A percentile compares a stretch with the other conserved stretches of the same genome.
Conservation (phyloP, 2,888 invertebrate species). For the Dromius quadrimaculatus region DNA sequence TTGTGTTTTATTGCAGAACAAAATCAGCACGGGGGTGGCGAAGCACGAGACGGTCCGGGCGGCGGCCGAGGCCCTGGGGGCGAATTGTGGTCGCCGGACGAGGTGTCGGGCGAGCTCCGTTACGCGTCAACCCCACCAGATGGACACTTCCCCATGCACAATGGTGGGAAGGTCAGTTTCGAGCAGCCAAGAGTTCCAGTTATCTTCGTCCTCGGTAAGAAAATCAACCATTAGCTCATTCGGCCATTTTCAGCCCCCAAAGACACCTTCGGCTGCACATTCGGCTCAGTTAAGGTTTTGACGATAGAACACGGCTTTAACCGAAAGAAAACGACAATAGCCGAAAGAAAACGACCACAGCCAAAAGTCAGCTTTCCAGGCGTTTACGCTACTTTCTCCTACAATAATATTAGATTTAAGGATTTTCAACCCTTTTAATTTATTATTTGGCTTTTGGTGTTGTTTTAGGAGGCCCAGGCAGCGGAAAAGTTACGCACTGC, state of each 20-base stretch:
- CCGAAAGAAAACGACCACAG: no score
- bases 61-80: constrained; percentile 25
- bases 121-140: constrained; percentile 74
- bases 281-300: no score
- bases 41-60: constrained; percentile 30
- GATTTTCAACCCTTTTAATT: no score
- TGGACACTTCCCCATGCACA: constrained; percentile 82
- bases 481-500: constrained; percentile 98
- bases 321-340: no score
- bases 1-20: constrained; percentile 34
- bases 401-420: no score
- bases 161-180: constrained; percentile 84
- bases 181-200: constrained; percentile 89
- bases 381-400: no score
- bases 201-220: constrained; percentile 86
- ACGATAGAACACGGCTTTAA: no score
- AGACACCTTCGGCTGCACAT: no score
- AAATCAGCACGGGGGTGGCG: constrained; percentile 16
- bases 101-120: constrained; percentile 60
- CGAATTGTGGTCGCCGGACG: constrained; percentile 30
- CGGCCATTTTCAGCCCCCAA: no score
- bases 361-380: no score
- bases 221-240: no score
- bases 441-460: constrained; percentile 48
- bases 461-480: constrained; percentile 89